These are phyloP conservation scores for Crotalus horridus DNA, from an alignment of 2,113 vertebrate species.

Conservation along the genomic window DNA sequence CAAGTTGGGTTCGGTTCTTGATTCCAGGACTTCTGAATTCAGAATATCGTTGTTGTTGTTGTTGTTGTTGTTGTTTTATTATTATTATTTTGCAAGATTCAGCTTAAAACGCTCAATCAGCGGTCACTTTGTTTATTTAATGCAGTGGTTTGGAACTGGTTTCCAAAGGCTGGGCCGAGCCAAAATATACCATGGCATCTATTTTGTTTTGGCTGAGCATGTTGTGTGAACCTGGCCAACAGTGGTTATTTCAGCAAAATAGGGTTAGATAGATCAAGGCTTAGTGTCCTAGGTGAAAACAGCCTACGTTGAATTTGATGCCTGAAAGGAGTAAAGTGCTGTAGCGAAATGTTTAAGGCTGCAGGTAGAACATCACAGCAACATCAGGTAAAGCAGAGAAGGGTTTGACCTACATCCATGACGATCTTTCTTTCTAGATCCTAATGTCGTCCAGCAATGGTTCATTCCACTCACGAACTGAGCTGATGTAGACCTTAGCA, in stretches of 20 bases:
- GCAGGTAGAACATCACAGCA: too few relatives aligned
- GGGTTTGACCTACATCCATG: too few relatives aligned
- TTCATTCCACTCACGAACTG: background rate
- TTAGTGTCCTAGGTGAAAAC: background rate
- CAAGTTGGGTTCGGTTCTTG: background rate
- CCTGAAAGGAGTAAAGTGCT: background rate
- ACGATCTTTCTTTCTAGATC: background rate
- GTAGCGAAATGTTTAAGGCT: background rate
- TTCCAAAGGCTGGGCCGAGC: background rate
- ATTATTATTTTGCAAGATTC: background rate
- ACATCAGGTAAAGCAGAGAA: too few relatives aligned
- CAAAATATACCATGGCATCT: background rate
- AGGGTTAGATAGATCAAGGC: background rate
- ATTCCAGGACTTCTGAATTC: background rate
- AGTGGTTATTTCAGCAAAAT: background rate
- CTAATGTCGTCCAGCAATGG: too few relatives aligned
- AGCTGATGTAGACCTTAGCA: background rate
- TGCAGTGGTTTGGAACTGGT: background rate
- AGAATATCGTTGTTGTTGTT: too few relatives aligned
- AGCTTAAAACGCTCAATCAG: background rate
- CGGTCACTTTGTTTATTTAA: background rate
- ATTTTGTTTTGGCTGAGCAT: background rate
- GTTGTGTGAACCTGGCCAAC: background rate
- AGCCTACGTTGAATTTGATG: background rate
- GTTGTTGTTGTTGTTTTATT: too few relatives aligned